Conservation (phyloP, 2,113 vertebrate species). For the Silurus asotus region DNA sequence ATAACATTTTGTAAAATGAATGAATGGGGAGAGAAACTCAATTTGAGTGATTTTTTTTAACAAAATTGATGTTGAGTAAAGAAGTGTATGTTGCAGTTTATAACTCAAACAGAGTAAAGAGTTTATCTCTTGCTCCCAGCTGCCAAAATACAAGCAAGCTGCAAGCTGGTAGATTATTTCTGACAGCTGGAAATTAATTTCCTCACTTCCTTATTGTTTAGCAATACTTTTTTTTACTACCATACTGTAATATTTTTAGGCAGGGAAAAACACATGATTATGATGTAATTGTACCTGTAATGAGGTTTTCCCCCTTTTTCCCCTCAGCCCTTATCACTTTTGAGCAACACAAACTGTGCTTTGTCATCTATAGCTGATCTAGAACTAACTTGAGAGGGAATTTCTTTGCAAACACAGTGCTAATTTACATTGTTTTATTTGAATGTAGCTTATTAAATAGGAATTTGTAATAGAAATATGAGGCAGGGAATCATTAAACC, state of each 20-base stretch:
- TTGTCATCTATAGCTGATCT: neutral
- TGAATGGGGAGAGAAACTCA: neutral
- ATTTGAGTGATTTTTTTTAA: neutral
- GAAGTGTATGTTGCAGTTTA: neutral
- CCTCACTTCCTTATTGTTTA: neutral
- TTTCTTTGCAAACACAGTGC: neutral
- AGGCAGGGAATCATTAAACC: neutral
- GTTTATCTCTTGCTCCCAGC: neutral
- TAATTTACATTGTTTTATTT: neutral
- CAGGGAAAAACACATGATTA: too few relatives aligned
- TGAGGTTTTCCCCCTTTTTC: neutral
- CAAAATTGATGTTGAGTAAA: neutral
- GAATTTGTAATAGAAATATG: neutral
- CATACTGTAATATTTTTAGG: neutral
- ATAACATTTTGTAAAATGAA: neutral
- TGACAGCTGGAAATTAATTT: neutral
- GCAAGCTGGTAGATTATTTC: neutral
- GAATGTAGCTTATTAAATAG: neutral
- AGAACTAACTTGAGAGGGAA: neutral
- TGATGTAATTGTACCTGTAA: neutral
- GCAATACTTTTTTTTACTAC: neutral
- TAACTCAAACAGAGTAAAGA: too few relatives aligned
- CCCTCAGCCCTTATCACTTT: neutral
- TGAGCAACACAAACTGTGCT: neutral
- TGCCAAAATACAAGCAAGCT: conserved; percentile 5